phyloP scores from a whole-genome alignment of 1,140 invertebrate genomes.

The Amyelois transitella region DNA sequence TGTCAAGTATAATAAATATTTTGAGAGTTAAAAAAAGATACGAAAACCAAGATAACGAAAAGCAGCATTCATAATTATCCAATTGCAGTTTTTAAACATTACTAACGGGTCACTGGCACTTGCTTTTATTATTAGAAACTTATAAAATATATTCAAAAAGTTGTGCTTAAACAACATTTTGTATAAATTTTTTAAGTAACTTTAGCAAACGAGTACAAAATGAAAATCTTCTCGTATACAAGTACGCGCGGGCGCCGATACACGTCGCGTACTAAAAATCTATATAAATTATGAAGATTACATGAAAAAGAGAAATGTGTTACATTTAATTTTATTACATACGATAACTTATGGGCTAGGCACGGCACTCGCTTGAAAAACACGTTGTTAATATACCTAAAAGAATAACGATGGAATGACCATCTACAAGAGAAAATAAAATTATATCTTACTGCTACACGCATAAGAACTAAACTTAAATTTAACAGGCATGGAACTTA shows the following conservation, averaged over 20 bases:
- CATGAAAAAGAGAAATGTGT: constrained; percentile 73
- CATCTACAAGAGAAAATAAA: neutral
- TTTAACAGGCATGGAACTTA: constrained; percentile 11
- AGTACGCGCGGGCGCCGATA: constrained; percentile 46
- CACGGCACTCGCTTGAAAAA: constrained; percentile 65
- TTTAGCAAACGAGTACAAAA: constrained; percentile 7
- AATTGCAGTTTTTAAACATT: too few relatives aligned
- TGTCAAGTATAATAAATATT: too few relatives aligned
- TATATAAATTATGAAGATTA: constrained; percentile 73
- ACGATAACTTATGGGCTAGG: constrained; percentile 71
- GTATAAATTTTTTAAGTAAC: too few relatives aligned
- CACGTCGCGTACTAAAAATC: constrained; percentile 66
- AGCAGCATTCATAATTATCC: too few relatives aligned
- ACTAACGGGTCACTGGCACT: too few relatives aligned
- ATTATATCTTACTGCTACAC: neutral
- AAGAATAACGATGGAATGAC: neutral
- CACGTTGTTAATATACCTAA: constrained; percentile 33
- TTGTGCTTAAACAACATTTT: too few relatives aligned
- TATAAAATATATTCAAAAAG: too few relatives aligned
- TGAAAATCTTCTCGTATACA: constrained; percentile 14
- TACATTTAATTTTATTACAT: constrained; percentile 75
- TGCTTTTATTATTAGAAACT: too few relatives aligned
- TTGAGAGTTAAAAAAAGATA: too few relatives aligned
- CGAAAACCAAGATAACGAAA: neutral
- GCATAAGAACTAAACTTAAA: neutral